Percentiles rank a stretch among this genome's conserved stretches.
Evolutionary conservation across 2,888 invertebrate species (phyloP).

Genomic region (Cryptosula pallasiana): DNA sequence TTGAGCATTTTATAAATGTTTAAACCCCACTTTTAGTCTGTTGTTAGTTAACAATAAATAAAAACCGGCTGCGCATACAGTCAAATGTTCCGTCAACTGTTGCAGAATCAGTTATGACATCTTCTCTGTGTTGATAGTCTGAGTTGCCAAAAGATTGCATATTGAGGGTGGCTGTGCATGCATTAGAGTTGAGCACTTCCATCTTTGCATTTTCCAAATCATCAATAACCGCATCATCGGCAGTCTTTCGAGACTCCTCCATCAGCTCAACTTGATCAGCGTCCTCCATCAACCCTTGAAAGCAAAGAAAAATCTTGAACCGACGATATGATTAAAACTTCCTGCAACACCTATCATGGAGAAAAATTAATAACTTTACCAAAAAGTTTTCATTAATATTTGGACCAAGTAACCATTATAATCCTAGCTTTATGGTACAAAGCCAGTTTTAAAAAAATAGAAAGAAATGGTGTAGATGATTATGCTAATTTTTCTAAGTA

Average conservation of each 20-base stretch:
- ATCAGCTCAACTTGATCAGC: not conserved
- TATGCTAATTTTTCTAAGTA: no score
- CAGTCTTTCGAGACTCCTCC: not conserved
- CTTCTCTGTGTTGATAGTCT: not conserved
- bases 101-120: not conserved
- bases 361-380: not conserved
- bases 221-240: not conserved
- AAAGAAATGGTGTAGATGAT: no score
- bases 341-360: not conserved
- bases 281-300: no score
- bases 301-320: not conserved
- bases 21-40: no score
- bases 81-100: not conserved
- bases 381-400: no score
- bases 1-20: no score
- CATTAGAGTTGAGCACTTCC: not conserved
- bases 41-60: no score
- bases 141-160: not conserved
- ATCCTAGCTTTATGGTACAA: no score
- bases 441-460: no score
- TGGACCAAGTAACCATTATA: no score
- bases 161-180: conserved; percentile 4
- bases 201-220: conserved; percentile 2
- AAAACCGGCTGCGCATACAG: no score
- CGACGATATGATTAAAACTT: not conserved